Evolutionary conservation across 2,888 invertebrate genomes (phyloP), one percentile per base, ranked within the genome.

Genomic region (Scaptomyza polygonia): DNA sequence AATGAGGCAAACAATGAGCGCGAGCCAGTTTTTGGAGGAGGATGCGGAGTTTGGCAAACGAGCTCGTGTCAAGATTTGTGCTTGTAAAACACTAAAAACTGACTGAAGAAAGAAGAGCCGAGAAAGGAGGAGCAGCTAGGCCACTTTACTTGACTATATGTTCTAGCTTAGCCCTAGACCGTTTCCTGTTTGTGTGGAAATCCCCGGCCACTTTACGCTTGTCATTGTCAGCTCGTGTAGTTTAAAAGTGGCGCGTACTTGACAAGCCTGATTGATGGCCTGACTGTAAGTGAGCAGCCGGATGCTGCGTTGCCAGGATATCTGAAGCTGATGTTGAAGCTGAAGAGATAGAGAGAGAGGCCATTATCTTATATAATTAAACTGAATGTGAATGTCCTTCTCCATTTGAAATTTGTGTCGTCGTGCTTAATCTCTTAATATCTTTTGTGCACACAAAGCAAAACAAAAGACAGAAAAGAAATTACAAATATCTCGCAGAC

Each of bases 191-290:
- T 40, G 12, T 27, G 21, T 34, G 8, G n/a, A 66, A 44, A 29
- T 16, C 59, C 39, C 54, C 65, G 49, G 64, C 78, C 61, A 84
- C 79, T 79, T 78, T 66, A 45, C 65, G 68, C 79, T 74, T 87
- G 81, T 87, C 87, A 87, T 87, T 84, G 74, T 81, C 85, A 81
- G 81, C 70, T 79, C 62, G 67, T 73, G 87, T 87, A 81, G 87
- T 85, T 87, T 62, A 68, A 71, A 84, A 80, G 81, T 86, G 81
- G 87, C 67, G 74, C 71, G 61, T 71, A 69, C 85, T 81, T 81
- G 88, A 85, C 88, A 85, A 67, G 65, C 72, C 69, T 87, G 81
- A 81, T 81, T 81, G 80, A 81, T 81, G 87, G 81, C 72, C 47
- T 69, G 53, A 39, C 45, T 54, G 67, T 52, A 48, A 65, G 44